A percentile compares a stretch with the other conserved stretches of the same genome.
These are phyloP conservation scores for Penaeus vannamei DNA, from an alignment of 1,140 invertebrate species.

Conservation along the genomic window DNA sequence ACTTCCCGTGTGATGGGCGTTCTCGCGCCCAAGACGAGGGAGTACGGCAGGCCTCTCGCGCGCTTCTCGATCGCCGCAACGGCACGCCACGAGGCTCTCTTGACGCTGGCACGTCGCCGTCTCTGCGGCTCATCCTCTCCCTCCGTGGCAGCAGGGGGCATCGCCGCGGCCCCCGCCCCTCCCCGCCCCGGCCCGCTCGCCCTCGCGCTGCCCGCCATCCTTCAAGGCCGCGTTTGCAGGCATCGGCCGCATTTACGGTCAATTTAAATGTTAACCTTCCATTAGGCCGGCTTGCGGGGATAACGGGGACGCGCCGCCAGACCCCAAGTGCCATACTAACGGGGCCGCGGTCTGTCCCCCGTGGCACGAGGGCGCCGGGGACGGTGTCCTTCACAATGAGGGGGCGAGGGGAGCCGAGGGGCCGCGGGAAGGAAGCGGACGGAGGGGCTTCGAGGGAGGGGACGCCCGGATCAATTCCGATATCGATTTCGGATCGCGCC, in stretches of 20 bases:
- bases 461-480: too few species aligned
- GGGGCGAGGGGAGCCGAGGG: background rate
- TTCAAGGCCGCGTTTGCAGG: background rate
- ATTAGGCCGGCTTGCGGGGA: background rate
- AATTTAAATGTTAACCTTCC: conserved; percentile 25
- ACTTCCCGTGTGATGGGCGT: too few species aligned
- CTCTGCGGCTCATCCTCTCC: too few species aligned
- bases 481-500: background rate
- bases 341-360: background rate
- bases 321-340: conserved; percentile 4
- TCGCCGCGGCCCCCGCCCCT: too few species aligned
- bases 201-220: background rate
- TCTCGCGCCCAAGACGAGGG: too few species aligned
- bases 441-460: background rate
- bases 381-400: background rate
- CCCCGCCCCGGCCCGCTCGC: background rate
- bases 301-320: background rate
- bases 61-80: too few species aligned
- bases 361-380: background rate
- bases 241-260: conserved; percentile 9
- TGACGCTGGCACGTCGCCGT: too few species aligned
- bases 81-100: too few species aligned
- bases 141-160: too few species aligned
- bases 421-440: background rate
- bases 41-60: too few species aligned